phyloP scores from a whole-genome alignment of 92 coral and sea anemone genomes.

The Blastomussa wellsi region DNA sequence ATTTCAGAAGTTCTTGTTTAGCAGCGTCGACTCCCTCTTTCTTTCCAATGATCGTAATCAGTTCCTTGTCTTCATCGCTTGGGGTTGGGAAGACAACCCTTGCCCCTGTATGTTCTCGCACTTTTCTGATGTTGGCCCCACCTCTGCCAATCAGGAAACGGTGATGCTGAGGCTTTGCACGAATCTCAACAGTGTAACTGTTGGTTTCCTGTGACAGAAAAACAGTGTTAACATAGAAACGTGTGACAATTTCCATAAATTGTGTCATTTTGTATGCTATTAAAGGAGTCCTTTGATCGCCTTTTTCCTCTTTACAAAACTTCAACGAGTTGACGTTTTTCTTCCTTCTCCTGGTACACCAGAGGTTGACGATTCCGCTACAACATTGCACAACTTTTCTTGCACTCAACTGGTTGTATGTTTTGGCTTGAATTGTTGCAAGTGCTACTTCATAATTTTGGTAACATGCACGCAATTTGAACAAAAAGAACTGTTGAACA shows the following conservation, averaged over 20 bases:
- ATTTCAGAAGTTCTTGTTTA: constrained; percentile 85
- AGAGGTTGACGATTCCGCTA: too few species aligned
- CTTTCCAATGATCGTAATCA: constrained; percentile 94
- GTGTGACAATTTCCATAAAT: neutral
- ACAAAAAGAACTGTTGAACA: too few species aligned
- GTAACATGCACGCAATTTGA: too few species aligned
- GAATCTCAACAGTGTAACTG: constrained; percentile 84
- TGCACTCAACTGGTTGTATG: too few species aligned
- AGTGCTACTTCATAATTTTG: too few species aligned
- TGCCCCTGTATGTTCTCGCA: constrained; percentile 98
- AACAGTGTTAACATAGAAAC: neutral
- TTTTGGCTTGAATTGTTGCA: too few species aligned
- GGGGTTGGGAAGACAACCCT: constrained; percentile 91
- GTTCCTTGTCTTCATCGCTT: constrained; percentile 94
- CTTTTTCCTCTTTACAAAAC: too few species aligned
- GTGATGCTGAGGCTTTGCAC: constrained; percentile 97
- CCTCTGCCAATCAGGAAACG: constrained; percentile 98
- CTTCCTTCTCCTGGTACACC: too few species aligned
- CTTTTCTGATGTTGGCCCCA: constrained; percentile 92
- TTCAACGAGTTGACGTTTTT: too few species aligned
- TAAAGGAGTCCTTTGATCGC: neutral
- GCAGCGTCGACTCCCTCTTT: constrained; percentile 93
- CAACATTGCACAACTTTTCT: too few species aligned
- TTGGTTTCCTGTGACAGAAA: constrained; percentile 73
- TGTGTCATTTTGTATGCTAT: neutral